These are phyloP conservation scores for Troides helena DNA, from an alignment of 2,888 invertebrate species.

Conservation along the genomic window DNA sequence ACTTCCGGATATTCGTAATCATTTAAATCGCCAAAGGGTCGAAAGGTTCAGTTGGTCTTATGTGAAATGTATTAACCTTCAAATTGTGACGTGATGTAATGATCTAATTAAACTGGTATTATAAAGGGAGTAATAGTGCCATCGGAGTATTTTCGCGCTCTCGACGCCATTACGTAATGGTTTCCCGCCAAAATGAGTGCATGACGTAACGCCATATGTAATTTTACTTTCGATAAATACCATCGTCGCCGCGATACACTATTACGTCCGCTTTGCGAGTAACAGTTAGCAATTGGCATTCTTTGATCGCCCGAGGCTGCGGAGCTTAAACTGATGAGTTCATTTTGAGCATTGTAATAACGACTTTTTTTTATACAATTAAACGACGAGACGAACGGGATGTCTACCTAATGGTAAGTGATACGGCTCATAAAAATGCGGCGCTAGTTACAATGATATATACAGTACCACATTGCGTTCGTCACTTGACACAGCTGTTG, in stretches of 20 bases:
- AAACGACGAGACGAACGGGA: no score
- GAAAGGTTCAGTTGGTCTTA: background rate
- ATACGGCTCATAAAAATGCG: no score
- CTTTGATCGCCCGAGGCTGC: conserved; percentile 17
- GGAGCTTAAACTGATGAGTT: background rate
- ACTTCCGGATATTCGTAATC: background rate
- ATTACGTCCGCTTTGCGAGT: conserved; percentile 22
- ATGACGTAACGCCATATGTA: conserved; percentile 28
- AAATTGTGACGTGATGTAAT: background rate
- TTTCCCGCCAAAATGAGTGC: conserved; percentile 26
- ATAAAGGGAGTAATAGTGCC: conserved; percentile 11
- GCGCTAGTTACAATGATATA: no score
- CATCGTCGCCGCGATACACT: conserved; percentile 24
- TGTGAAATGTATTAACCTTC: no score
- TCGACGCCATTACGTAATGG: conserved; percentile 22
- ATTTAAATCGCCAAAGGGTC: background rate
- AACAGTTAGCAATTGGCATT: conserved; percentile 26
- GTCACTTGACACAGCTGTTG: no score
- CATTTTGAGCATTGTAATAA: background rate
- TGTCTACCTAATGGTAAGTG: no score
- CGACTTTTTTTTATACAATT: background rate
- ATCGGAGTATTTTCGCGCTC: conserved; percentile 22
- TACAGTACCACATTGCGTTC: no score
- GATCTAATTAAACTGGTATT: conserved; percentile 1
- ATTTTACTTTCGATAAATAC: conserved; percentile 31